Evolutionary conservation across 2,113 vertebrate species (phyloP), one percentile per base, ranked within the genome.

Genomic region (Galemys pyrenaicus): DNA sequence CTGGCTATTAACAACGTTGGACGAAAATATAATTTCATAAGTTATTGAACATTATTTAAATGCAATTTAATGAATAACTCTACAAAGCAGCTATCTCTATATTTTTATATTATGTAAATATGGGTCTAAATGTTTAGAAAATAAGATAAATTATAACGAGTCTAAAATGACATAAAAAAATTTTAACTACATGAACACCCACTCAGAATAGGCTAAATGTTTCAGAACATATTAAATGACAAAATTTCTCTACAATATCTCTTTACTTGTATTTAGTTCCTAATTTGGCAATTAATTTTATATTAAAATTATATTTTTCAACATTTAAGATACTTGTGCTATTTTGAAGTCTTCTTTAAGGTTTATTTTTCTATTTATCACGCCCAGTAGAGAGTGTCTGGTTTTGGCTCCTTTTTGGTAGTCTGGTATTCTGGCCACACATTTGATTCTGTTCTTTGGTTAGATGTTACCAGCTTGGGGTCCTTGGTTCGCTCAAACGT

Each of bases 381-480:
- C 10, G 32, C 44, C 16, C 3, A 54, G 2, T 44, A 62, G 19
- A 65, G 16, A 35, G 24, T 51, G 11, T 58, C 44, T 67, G 39
- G 13, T 12, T 51, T 51, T 74, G 32, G n/a, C 13, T 81, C 10
- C 30, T 11, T 20, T 19, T 5, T 35, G 39, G 26, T 41, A 3
- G 5, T 64, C 7, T 30, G 17, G n/a, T 30, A 11, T 13, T 74
- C 16, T 91, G n/a, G n/a, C n/a, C n/a, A n/a, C 11, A 89, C 22
- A 68, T 41, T 65, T 54, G 28, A 24, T 46, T 84, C 17, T 9
- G 75, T 81, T 89, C 58, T 97, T 67, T 95, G 17, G 13, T 91
- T 39, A 32, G 3, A 51, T 56, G 39, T 17, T 6, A 77, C n/a
- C 22, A 64, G 3, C 12, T 41, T 1, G 39, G 17, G 22, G 49